These are phyloP conservation scores for Lagopus muta DNA, from an alignment of 2,113 vertebrate species.

Conservation along the genomic window DNA sequence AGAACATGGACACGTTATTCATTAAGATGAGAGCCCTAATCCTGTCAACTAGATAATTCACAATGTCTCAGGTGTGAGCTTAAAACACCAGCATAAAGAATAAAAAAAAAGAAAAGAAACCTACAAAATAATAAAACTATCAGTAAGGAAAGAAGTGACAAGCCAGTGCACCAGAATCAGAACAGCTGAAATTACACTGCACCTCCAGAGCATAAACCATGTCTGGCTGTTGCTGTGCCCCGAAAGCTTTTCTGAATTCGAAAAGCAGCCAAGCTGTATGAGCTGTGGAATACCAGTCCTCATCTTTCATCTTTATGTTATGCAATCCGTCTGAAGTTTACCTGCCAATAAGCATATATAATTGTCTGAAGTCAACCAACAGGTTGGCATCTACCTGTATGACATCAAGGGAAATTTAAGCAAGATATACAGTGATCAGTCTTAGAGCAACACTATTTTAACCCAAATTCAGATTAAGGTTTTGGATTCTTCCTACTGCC, in stretches of 20 bases:
- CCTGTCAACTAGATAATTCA: background rate
- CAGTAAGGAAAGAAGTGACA: background rate
- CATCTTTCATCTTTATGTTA: background rate
- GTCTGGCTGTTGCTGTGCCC: background rate
- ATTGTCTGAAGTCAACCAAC: background rate
- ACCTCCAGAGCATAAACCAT: background rate
- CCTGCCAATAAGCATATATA: background rate
- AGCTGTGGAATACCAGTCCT: background rate
- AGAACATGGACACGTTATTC: background rate
- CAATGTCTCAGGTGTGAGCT: background rate
- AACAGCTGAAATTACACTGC: background rate
- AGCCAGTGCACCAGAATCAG: fast-evolving
- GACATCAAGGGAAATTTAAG: background rate
- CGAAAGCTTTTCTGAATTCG: background rate
- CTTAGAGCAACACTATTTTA: background rate
- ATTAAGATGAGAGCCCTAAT: background rate
- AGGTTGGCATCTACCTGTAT: background rate
- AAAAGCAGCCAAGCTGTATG: fast-evolving
- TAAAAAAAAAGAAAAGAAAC: background rate
- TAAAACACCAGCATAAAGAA: background rate
- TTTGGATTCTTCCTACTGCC: background rate
- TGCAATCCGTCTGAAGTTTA: background rate
- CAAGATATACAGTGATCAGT: background rate
- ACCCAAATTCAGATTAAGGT: background rate
- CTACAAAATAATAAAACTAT: background rate